phyloP scores from a whole-genome alignment of 2,797 vertebrate genomes.

The Halcyon chelicuti region DNA sequence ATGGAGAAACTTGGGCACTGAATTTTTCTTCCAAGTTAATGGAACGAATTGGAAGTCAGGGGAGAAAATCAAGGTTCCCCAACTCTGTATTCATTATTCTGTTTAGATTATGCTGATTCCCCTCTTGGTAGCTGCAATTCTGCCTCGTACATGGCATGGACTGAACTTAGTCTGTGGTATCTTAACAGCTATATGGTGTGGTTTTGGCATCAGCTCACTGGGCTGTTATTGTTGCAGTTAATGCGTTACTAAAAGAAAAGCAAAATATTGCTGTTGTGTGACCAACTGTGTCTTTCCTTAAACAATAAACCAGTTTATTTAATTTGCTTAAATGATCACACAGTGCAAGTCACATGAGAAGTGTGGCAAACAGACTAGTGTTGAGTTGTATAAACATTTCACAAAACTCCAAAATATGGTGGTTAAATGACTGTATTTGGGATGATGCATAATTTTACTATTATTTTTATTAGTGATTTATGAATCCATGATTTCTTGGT shows the following conservation, averaged over 20 bases:
- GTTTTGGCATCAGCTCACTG: neutral
- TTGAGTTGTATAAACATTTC: neutral
- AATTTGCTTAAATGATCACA: slow-evolving; percentile 22
- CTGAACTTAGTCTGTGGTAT: neutral
- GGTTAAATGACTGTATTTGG: neutral
- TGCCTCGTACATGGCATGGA: neutral
- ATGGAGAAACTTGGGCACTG: neutral
- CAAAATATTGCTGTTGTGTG: neutral
- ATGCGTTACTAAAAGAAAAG: neutral
- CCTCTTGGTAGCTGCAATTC: neutral
- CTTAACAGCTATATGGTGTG: neutral
- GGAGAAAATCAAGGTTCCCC: neutral
- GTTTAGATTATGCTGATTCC: neutral
- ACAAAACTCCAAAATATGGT: neutral
- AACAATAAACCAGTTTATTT: neutral
- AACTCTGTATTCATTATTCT: neutral
- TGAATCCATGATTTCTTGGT: neutral
- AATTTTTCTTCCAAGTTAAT: neutral
- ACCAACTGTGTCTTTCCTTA: neutral
- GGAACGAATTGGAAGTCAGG: neutral
- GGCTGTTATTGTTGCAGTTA: neutral
- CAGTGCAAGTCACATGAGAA: neutral
- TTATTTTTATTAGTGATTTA: neutral
- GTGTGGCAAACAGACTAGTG: neutral
- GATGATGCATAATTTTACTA: neutral